phyloP scores from a whole-genome alignment of 2,797 vertebrate genomes.

The Pseudochirops cupreus region DNA sequence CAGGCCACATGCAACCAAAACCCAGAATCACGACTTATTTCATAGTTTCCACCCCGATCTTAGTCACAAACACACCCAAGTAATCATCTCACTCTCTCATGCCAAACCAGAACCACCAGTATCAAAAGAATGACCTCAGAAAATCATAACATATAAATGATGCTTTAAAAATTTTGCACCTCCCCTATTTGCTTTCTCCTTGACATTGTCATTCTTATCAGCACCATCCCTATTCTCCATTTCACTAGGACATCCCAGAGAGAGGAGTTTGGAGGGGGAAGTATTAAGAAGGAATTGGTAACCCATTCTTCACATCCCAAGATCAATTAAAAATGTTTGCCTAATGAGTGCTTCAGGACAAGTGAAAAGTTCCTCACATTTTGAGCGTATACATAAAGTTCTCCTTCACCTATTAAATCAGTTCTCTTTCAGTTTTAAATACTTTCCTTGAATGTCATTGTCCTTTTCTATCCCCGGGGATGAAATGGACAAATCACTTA shows the following conservation, averaged over 20 bases:
- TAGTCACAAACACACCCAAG: neutral
- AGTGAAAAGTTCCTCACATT: neutral
- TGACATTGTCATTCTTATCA: neutral
- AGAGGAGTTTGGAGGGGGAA: neutral
- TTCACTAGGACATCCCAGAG: neutral
- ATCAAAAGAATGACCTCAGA: neutral
- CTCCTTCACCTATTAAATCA: neutral
- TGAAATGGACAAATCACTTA: neutral
- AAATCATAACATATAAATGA: neutral
- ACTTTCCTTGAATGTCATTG: neutral
- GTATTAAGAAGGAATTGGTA: neutral
- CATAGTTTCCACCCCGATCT: neutral
- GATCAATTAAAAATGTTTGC: neutral
- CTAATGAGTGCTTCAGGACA: neutral
- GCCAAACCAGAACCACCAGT: neutral
- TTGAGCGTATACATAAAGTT: neutral
- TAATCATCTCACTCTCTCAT: neutral
- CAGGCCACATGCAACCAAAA: neutral
- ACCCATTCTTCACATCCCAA: neutral
- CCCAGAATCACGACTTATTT: neutral
- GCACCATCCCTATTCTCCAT: neutral
- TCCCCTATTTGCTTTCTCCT: neutral
- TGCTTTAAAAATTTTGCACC: neutral
- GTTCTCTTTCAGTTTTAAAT: neutral
- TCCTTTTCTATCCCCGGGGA: neutral